Percentiles rank a stretch among this genome's conserved stretches.
These are phyloP conservation scores for Andrena bucephala DNA, from an alignment of 2,888 invertebrate genomes.

Conservation along the genomic window DNA sequence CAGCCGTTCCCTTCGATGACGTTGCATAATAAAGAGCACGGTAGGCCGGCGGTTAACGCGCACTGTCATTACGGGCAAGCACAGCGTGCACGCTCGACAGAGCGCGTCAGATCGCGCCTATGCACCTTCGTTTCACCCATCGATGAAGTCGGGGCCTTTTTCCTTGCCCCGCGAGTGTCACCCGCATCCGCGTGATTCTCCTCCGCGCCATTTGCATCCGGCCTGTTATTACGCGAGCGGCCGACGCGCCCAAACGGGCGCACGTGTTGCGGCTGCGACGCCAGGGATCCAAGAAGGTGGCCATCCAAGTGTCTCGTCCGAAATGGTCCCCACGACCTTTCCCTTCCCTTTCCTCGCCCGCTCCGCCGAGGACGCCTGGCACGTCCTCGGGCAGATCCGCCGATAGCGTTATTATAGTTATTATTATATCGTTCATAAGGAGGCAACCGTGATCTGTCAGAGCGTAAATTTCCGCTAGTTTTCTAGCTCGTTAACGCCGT, in stretches of 20 bases:
- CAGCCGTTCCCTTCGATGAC: constrained; percentile 41
- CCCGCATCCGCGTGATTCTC: no score
- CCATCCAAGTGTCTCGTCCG: no score
- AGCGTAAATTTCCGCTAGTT: constrained; percentile 73
- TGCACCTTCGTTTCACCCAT: constrained; percentile 28
- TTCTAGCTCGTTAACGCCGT: constrained; percentile 74
- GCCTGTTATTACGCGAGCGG: no score
- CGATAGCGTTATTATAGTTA: constrained; percentile 69
- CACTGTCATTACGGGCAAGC: constrained; percentile 55
- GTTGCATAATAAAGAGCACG: constrained; percentile 53
- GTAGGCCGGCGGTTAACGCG: constrained; percentile 26
- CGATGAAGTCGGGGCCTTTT: background rate
- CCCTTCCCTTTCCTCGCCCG: background rate
- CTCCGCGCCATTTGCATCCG: no score
- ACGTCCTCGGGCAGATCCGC: constrained; percentile 57
- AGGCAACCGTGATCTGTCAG: constrained; percentile 68
- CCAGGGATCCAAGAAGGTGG: no score
- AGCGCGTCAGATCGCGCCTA: constrained; percentile 37
- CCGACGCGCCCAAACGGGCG: no score
- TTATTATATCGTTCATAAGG: constrained; percentile 65
- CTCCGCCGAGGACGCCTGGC: constrained; percentile 4
- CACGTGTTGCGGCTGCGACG: no score
- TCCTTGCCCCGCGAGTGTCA: no score
- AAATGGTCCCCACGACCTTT: background rate
- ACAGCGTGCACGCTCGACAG: constrained; percentile 39